phyloP scores from a whole-genome alignment of 2,888 invertebrate genomes.

The Creontiades dilutus region DNA sequence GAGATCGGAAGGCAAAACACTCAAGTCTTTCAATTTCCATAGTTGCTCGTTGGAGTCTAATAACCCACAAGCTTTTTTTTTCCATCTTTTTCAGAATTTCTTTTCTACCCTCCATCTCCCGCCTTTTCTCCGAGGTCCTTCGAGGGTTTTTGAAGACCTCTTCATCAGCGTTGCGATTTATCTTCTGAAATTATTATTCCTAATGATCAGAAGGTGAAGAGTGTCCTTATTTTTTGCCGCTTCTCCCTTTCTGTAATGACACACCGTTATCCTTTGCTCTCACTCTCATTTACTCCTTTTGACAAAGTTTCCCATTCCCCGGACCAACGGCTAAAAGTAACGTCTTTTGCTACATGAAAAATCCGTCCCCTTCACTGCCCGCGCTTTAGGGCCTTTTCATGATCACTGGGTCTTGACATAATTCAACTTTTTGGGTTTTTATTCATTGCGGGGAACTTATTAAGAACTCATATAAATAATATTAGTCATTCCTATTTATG shows the following conservation, averaged over 20 bases:
- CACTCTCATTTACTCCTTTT: constrained; percentile 68
- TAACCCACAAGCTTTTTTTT: constrained; percentile 56
- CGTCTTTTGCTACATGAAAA: constrained; percentile 63
- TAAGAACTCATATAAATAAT: constrained; percentile 17
- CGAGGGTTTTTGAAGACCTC: constrained; percentile 61
- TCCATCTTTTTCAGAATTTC: not conserved
- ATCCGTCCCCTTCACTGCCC: constrained; percentile 20
- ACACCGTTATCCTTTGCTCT: constrained; percentile 68
- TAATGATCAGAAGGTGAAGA: constrained; percentile 67
- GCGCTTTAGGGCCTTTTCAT: constrained; percentile 17
- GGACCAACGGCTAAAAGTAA: constrained; percentile 54
- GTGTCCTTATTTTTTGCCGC: not conserved
- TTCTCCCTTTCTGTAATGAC: constrained; percentile 58
- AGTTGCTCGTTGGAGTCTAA: constrained; percentile 66
- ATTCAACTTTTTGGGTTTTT: not conserved
- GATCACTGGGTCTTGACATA: constrained; percentile 55
- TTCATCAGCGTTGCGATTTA: constrained; percentile 67
- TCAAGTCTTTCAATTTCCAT: constrained; percentile 52
- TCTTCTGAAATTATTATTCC: constrained; percentile 68
- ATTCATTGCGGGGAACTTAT: not conserved
- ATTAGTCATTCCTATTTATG: not conserved
- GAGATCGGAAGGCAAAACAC: constrained; percentile 45
- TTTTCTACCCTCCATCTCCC: constrained; percentile 17
- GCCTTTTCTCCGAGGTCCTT: constrained; percentile 28
- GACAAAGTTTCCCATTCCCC: constrained; percentile 37